Evolutionary conservation across 1,140 invertebrate genomes (phyloP).

Genomic region (Drosophila jambulina): DNA sequence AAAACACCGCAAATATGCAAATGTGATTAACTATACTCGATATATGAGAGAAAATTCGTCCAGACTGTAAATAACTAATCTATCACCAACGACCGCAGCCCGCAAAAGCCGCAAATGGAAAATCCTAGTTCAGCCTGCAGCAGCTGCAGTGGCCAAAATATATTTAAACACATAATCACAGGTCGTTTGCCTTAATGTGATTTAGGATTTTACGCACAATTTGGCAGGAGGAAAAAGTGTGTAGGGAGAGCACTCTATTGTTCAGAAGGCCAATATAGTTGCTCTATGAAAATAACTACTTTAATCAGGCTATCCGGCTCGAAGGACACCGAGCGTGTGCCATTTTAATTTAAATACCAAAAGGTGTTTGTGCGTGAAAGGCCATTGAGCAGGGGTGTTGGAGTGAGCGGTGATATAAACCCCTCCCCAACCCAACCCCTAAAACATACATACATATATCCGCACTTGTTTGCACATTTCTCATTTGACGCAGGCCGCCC

Average conservation of each 20-base stretch:
- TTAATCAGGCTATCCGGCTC: conserved; percentile 21
- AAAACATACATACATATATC: conserved; percentile 22
- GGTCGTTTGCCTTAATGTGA: conserved; percentile 15
- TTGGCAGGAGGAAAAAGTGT: background rate
- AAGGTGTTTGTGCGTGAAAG: conserved; percentile 58
- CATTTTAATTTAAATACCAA: conserved; percentile 63
- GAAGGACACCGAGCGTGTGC: conserved; percentile 33
- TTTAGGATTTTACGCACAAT: conserved; percentile 30
- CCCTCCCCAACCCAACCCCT: background rate
- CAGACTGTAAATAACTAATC: conserved; percentile 20
- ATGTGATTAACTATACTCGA: conserved; percentile 24
- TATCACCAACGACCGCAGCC: conserved; percentile 23
- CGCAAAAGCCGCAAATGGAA: conserved; percentile 40
- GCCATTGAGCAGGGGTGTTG: conserved; percentile 52
- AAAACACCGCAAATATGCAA: conserved; percentile 25
- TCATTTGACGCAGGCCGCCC: conserved; percentile 55
- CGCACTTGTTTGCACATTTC: conserved; percentile 62
- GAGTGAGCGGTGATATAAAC: conserved; percentile 18
- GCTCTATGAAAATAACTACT: conserved; percentile 5
- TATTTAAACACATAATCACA: conserved; percentile 1
- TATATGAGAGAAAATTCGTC: conserved; percentile 4
- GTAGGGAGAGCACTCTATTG: background rate
- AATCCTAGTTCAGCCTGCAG: conserved; percentile 26
- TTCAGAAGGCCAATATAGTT: conserved; percentile 3
- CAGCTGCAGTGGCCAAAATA: conserved; percentile 30